Evolutionary conservation across 1,140 invertebrate genomes (phyloP).

Genomic region (Drosophila watanabei): DNA sequence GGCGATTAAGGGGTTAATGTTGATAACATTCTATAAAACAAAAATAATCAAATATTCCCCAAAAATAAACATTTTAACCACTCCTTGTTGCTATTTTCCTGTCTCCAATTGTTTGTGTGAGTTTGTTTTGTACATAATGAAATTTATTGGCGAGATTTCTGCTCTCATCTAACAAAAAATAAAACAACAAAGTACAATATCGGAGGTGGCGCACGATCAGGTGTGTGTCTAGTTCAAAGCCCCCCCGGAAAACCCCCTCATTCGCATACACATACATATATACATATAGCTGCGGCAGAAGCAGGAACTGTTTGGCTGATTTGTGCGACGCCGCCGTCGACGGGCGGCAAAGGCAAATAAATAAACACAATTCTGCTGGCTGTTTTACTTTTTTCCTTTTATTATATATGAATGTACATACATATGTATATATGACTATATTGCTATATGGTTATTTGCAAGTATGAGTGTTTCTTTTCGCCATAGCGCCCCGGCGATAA

Average conservation of each 20-base stretch:
- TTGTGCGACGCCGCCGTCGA: conserved; percentile 53
- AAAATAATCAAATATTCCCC: neutral
- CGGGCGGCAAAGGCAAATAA: conserved; percentile 50
- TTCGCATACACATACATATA: neutral
- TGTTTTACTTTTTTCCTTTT: conserved; percentile 47
- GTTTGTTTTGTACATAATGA: conserved; percentile 25
- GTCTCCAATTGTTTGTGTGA: neutral
- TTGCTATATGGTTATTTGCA: conserved; percentile 6
- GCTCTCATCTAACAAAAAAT: conserved; percentile 16
- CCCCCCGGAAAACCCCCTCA: conserved; percentile 16
- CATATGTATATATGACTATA: neutral
- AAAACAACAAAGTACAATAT: conserved; percentile 13
- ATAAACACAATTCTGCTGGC: conserved; percentile 63
- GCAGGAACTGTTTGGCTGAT: conserved; percentile 80
- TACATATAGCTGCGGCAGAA: conserved; percentile 45
- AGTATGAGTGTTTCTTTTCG: conserved; percentile 41
- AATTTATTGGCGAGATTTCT: conserved; percentile 34
- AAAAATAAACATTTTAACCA: neutral
- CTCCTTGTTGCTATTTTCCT: neutral
- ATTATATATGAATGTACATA: neutral
- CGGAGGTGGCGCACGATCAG: conserved; percentile 46
- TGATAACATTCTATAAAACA: neutral
- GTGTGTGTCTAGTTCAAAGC: conserved; percentile 41
- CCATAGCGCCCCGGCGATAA: conserved; percentile 64
- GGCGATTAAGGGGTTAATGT: neutral